A percentile compares a stretch with the other conserved stretches of the same genome.
phyloP scores from a whole-genome alignment of 1,140 invertebrate species.

The Eriosoma lanigerum region DNA sequence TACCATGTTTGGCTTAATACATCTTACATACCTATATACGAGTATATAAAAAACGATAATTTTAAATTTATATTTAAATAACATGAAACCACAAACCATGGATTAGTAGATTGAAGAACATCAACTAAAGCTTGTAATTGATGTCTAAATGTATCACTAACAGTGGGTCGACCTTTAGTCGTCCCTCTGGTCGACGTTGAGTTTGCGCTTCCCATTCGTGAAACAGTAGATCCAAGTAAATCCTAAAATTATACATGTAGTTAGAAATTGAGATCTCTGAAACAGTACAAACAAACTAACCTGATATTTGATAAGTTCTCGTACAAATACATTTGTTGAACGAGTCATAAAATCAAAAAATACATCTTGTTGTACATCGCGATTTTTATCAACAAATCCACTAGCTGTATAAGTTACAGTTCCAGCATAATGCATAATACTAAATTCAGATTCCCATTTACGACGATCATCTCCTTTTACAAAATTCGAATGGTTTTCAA shows the following conservation, averaged over 20 bases:
- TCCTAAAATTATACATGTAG: conserved; percentile 60
- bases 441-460: conserved; percentile 89
- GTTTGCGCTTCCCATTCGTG: conserved; percentile 60
- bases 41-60: background rate
- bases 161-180: conserved; percentile 87
- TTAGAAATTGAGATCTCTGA: background rate
- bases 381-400: conserved; percentile 97
- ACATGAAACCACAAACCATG: conserved; percentile 71
- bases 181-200: conserved; percentile 74
- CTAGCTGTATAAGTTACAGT: conserved; percentile 87
- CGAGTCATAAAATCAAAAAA: conserved; percentile 90
- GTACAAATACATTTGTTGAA: conserved; percentile 83
- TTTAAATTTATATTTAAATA: background rate
- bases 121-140: conserved; percentile 90
- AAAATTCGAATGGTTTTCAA: conserved; percentile 81
- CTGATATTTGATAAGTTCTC: conserved; percentile 83
- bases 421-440: conserved; percentile 92
- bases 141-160: conserved; percentile 88
- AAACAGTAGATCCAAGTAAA: conserved; percentile 61
- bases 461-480: conserved; percentile 84
- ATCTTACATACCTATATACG: conserved; percentile 79
- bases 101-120: conserved; percentile 85
- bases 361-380: conserved; percentile 91
- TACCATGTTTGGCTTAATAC: conserved; percentile 90
- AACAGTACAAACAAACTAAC: conserved; percentile 56